Conservation (phyloP, 2,888 invertebrate genomes). For the Macroteleia sp. region DNA sequence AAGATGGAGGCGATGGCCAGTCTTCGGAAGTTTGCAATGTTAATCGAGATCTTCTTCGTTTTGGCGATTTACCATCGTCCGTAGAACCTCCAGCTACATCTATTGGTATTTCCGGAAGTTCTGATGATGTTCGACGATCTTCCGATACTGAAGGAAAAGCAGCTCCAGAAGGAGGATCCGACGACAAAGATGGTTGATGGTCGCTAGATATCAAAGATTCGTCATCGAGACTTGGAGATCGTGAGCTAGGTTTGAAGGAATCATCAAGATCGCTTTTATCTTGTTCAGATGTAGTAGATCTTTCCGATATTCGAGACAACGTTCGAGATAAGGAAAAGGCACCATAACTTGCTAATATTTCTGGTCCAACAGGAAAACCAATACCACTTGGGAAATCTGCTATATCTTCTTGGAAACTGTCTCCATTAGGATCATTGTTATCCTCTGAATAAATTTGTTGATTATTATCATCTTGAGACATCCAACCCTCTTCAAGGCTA, state of each 20-base stretch:
- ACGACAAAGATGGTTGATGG: constrained; percentile 93
- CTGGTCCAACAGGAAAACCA: constrained; percentile 89
- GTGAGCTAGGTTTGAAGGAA: constrained; percentile 93
- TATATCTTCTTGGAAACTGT: constrained; percentile 89
- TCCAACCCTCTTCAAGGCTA: constrained; percentile 93
- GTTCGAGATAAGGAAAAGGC: constrained; percentile 91
- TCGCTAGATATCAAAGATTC: constrained; percentile 93
- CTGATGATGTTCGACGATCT: constrained; percentile 92
- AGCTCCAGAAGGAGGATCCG: constrained; percentile 88
- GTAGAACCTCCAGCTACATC: constrained; percentile 87
- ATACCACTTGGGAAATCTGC: constrained; percentile 91
- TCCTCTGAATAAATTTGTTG: constrained; percentile 78
- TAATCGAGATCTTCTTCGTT: constrained; percentile 71
- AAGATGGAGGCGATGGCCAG: constrained; percentile 92
- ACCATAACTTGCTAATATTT: constrained; percentile 89
- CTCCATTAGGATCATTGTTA: constrained; percentile 80
- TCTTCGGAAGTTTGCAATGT: constrained; percentile 89
- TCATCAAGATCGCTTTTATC: constrained; percentile 93
- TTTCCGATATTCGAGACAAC: constrained; percentile 93
- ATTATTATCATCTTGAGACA: constrained; percentile 87
- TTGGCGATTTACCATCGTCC: constrained; percentile 80
- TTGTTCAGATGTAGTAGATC: constrained; percentile 94
- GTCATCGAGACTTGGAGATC: constrained; percentile 93
- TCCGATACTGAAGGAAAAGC: constrained; percentile 87
- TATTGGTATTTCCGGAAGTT: constrained; percentile 93